Percentiles rank a stretch among this genome's conserved stretches.
phyloP scores from a whole-genome alignment of 2,888 invertebrate species.

The Troides helena region DNA sequence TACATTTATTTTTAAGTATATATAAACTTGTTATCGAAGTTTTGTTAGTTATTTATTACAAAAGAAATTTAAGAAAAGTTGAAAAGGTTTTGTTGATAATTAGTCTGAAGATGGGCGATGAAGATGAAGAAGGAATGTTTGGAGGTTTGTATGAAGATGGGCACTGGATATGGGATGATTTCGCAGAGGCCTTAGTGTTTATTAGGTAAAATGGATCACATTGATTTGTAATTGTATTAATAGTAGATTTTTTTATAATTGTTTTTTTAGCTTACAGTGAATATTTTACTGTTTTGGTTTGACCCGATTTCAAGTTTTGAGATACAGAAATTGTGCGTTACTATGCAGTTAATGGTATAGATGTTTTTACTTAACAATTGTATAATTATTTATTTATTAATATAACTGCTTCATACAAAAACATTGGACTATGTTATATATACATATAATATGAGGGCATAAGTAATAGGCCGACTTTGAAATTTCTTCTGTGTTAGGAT shows the following conservation, averaged over 20 bases:
- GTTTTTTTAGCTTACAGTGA: neutral
- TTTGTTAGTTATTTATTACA: neutral
- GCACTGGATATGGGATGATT: conserved; percentile 76
- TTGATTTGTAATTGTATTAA: neutral
- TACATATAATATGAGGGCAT: no score
- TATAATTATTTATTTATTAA: no score
- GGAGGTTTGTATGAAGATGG: conserved; percentile 69
- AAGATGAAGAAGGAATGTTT: conserved; percentile 63
- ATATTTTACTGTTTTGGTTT: neutral
- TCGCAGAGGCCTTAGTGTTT: conserved; percentile 48
- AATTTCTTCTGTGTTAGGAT: neutral
- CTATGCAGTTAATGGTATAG: no score
- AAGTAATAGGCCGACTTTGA: neutral
- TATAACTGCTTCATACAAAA: no score
- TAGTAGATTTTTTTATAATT: neutral
- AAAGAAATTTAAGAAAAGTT: neutral
- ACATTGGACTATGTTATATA: no score
- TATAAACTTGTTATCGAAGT: neutral
- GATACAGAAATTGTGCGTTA: no score
- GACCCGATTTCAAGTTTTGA: no score
- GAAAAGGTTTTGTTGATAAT: neutral
- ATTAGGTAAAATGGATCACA: conserved; percentile 50
- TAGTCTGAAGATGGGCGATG: conserved; percentile 53
- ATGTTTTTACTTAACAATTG: no score
- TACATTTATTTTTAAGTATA: conserved; percentile 13